These are phyloP conservation scores for Xenopus borealis DNA, from an alignment of 2,113 vertebrate genomes.

Conservation along the genomic window DNA sequence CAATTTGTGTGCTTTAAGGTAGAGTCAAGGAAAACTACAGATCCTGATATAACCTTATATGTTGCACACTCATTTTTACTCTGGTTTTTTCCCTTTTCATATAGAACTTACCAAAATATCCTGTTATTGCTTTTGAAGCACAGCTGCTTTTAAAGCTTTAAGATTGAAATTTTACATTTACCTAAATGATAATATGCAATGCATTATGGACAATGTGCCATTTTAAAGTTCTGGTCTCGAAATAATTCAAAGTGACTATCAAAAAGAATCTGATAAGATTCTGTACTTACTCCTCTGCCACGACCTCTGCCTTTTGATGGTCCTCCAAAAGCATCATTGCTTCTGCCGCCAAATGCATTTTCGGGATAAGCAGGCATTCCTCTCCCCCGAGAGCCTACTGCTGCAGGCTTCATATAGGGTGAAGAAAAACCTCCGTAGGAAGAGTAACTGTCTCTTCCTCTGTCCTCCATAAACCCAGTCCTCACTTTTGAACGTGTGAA, in stretches of 20 bases:
- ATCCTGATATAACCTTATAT: constrained; percentile 8
- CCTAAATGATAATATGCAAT: constrained; percentile 20
- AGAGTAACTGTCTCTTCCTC: constrained; percentile 83
- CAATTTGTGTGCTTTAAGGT: neutral
- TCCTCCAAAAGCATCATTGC: constrained; percentile 85
- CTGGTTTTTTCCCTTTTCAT: constrained; percentile 23
- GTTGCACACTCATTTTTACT: constrained; percentile 10
- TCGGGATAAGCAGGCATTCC: constrained; percentile 83
- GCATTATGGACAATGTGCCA: constrained; percentile 59
- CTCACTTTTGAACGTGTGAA: constrained; percentile 81
- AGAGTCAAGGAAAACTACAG: constrained; percentile 19
- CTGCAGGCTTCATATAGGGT: constrained; percentile 81
- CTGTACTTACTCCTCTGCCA: constrained; percentile 88
- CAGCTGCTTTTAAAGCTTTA: constrained; percentile 53
- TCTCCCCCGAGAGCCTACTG: constrained; percentile 87
- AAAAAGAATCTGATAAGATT: constrained; percentile 88
- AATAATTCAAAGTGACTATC: constrained; percentile 82
- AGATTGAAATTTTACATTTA: neutral
- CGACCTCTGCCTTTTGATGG: constrained; percentile 82
- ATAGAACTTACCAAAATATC: constrained; percentile 6
- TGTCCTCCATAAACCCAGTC: constrained; percentile 86
- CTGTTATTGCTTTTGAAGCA: constrained; percentile 23
- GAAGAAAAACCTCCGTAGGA: constrained; percentile 83
- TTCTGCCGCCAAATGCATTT: constrained; percentile 82
- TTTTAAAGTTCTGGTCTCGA: constrained; percentile 76